Conservation (phyloP, 2,797 vertebrate genomes). For the Tarsius wallacei region DNA sequence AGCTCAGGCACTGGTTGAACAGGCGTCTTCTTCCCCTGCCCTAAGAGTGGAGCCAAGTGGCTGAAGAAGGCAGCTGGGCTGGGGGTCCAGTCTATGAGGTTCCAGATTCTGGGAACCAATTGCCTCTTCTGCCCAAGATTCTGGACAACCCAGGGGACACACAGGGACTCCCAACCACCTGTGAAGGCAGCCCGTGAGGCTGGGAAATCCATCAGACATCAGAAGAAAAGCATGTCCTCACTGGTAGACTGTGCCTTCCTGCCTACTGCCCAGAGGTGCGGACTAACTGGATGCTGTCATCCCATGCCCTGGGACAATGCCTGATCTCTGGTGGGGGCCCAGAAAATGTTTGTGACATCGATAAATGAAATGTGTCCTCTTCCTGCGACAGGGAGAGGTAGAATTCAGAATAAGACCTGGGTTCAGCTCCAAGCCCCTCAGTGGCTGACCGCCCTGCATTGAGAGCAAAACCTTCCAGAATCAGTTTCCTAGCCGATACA, state of each 20-base stretch:
- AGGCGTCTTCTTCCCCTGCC: background rate
- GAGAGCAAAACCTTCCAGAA: background rate
- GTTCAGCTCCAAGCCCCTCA: background rate
- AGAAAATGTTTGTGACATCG: background rate
- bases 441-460: background rate
- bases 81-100: background rate
- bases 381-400: background rate
- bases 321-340: background rate
- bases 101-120: background rate
- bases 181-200: background rate
- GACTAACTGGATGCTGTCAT: background rate
- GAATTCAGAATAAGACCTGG: background rate
- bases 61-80: background rate
- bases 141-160: background rate
- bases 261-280: background rate
- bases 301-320: background rate
- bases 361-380: background rate
- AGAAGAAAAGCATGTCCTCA: background rate
- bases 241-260: fast-evolving
- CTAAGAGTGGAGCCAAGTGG: background rate
- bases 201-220: background rate
- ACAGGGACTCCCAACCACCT: fast-evolving
- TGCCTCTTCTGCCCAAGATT: background rate
- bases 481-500: fast-evolving
- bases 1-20: background rate